Conservation (phyloP, 2,113 vertebrate genomes). For the Odocoileus hemionus region DNA sequence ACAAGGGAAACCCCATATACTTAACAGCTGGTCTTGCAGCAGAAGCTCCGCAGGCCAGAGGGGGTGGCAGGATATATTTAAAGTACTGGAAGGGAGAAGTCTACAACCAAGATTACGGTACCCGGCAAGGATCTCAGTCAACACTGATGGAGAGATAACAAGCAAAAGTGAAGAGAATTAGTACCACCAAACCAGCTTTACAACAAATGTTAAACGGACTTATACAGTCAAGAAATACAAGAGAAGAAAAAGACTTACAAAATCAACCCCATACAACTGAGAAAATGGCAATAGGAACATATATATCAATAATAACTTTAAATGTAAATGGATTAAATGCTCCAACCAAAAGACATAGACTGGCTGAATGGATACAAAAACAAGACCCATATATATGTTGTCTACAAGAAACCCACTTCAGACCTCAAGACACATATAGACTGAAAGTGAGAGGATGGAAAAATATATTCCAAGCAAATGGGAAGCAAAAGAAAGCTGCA, state of each 20-base stretch:
- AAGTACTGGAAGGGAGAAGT: not conserved
- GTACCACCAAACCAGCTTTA: not conserved
- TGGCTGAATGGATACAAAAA: not conserved
- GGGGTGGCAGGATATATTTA: not conserved
- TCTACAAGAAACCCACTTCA: not conserved
- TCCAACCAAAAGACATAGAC: not conserved
- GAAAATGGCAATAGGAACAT: not conserved
- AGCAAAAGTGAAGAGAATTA: not conserved
- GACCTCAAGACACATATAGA: not conserved
- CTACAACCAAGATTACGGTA: not conserved
- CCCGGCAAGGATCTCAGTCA: not conserved
- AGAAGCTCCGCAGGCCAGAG: not conserved
- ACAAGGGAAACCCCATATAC: not conserved
- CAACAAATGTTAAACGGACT: not conserved
- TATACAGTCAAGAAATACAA: not conserved
- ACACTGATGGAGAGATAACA: not conserved
- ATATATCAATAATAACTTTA: not conserved
- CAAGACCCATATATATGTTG: not conserved
- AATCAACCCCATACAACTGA: not conserved
- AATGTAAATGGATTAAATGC: not conserved
- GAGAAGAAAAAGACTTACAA: not conserved
- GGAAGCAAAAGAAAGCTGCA: not conserved
- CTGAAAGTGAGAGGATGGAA: not conserved
- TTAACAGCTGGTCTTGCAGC: not conserved
- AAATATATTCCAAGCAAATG: not conserved